These are phyloP conservation scores for Lichenostomus cassidix DNA, from an alignment of 2,113 vertebrate species.

Conservation along the genomic window DNA sequence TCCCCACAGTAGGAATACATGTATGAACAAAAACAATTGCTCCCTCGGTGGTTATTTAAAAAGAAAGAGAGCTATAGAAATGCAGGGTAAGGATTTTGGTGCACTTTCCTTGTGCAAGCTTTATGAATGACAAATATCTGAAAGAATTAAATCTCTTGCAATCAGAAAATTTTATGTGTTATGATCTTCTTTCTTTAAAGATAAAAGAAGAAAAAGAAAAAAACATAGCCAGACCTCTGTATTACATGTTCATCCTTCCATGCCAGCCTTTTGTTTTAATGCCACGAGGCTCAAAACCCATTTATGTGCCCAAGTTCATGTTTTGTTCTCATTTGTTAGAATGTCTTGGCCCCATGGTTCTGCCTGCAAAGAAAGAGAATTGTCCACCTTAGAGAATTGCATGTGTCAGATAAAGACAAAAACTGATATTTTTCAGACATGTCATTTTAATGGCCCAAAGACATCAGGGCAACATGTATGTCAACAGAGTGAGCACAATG, in stretches of 20 bases:
- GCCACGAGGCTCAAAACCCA: not conserved
- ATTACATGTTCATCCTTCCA: not conserved
- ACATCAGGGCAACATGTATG: not conserved
- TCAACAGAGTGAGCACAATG: not conserved
- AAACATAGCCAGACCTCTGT: not conserved
- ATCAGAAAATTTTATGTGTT: not conserved
- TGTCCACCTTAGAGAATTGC: not conserved
- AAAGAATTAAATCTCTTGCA: not conserved
- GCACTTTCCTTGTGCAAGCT: not conserved
- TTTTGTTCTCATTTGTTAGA: not conserved
- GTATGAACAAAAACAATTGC: not conserved
- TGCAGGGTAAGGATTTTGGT: not conserved
- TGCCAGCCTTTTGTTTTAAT: not conserved
- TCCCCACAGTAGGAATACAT: not conserved
- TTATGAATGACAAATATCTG: not conserved
- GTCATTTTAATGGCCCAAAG: not conserved
- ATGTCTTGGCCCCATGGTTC: not conserved
- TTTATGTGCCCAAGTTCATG: rapidly evolving
- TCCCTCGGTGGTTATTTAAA: not conserved
- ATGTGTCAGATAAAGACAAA: not conserved
- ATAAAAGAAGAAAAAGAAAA: not conserved
- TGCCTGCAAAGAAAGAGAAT: not conserved
- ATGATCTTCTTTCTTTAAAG: not conserved
- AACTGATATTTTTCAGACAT: not conserved
- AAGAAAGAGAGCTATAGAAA: not conserved